These are phyloP conservation scores for Cervus canadensis DNA, from an alignment of 2,113 vertebrate genomes.

Conservation along the genomic window DNA sequence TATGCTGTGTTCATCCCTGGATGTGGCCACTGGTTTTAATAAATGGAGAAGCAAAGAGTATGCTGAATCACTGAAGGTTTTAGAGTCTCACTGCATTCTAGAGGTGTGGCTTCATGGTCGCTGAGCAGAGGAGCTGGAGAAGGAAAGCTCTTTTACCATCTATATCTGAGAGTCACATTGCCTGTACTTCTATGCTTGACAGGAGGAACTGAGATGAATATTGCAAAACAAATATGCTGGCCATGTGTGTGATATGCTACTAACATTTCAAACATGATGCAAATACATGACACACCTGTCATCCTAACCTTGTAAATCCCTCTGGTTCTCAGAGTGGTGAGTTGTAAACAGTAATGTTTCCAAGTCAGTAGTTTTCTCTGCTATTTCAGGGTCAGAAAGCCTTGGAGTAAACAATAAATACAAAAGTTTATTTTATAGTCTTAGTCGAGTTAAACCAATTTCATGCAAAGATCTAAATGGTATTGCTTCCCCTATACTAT, in stretches of 20 bases:
- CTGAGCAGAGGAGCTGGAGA: background rate
- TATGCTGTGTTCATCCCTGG: background rate
- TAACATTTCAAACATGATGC: conserved; percentile 47
- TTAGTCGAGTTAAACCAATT: background rate
- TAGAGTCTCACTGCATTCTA: background rate
- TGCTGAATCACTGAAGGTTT: background rate
- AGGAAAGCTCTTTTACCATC: background rate
- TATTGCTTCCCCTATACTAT: background rate
- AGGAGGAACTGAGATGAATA: background rate
- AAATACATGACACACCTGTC: conserved; percentile 54
- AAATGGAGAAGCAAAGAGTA: background rate
- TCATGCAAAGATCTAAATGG: background rate
- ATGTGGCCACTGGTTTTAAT: background rate
- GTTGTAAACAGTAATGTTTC: conserved; percentile 39
- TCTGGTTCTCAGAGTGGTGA: background rate
- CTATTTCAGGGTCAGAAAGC: conserved; percentile 37
- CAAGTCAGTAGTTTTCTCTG: background rate
- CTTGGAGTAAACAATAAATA: background rate
- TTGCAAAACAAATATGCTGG: conserved; percentile 1
- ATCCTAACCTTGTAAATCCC: conserved; percentile 55
- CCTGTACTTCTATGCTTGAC: background rate
- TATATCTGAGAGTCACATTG: background rate
- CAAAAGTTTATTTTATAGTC: background rate
- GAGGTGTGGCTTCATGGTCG: background rate
- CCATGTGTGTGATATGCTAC: conserved; percentile 17